Conservation (phyloP, 2,113 vertebrate species). For the Alaudala cheleensis region DNA sequence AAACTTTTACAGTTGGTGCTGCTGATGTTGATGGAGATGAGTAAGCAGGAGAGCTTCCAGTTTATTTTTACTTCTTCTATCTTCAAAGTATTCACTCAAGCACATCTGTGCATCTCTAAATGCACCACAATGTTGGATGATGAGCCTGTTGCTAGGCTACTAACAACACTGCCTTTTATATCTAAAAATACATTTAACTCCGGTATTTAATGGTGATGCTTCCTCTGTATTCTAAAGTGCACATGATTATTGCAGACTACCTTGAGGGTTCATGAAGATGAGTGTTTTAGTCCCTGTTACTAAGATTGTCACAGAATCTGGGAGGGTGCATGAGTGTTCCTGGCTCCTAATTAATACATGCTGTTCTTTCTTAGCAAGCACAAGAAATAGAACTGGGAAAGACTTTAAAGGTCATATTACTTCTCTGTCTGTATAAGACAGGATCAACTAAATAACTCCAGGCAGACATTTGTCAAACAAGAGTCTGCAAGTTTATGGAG, state of each 20-base stretch:
- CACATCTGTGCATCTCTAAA: conserved; percentile 40
- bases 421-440: not conserved
- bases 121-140: not conserved
- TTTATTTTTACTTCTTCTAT: conserved; percentile 41
- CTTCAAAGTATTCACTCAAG: conserved; percentile 12
- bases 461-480: conserved; percentile 8
- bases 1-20: not conserved
- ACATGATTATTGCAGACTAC: not conserved
- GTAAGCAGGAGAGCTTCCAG: not conserved
- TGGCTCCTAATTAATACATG: not conserved
- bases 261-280: not conserved
- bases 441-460: not conserved
- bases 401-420: not conserved
- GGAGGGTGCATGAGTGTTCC: not conserved
- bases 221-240: not conserved
- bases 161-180: not conserved
- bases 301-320: not conserved
- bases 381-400: not conserved
- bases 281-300: not conserved
- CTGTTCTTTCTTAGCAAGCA: not conserved
- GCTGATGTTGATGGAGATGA: not conserved
- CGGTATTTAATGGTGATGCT: not conserved
- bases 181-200: conserved; percentile 55
- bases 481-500: not conserved
- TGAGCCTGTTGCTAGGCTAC: conserved; percentile 57